A percentile compares a stretch with the other conserved stretches of the same genome.
Conservation (phyloP, 2,888 invertebrate species). For the Ectropis crepuscularia region DNA sequence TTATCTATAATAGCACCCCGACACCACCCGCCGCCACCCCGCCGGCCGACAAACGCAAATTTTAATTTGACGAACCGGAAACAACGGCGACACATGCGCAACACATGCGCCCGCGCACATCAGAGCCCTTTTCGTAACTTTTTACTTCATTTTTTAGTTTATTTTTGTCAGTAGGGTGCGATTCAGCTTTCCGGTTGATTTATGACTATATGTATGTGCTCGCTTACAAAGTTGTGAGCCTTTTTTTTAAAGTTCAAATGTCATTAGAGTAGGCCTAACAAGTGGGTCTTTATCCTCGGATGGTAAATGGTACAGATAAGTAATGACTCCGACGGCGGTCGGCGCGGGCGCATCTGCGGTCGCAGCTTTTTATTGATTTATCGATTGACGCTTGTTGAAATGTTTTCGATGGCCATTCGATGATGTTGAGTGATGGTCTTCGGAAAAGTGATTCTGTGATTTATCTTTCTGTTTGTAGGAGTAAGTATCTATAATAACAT, state of each 20-base stretch:
- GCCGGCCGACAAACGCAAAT: slow-evolving; percentile 66
- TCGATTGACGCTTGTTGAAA: slow-evolving; percentile 65
- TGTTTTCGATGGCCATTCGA: slow-evolving; percentile 43
- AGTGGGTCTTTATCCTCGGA: slow-evolving; percentile 68
- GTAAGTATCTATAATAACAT: slow-evolving; percentile 18
- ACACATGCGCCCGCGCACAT: slow-evolving; percentile 75
- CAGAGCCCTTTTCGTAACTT: slow-evolving; percentile 69
- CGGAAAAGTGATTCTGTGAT: slow-evolving; percentile 40
- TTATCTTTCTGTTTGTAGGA: slow-evolving; percentile 30
- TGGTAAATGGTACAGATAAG: slow-evolving; percentile 64
- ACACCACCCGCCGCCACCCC: slow-evolving; percentile 24
- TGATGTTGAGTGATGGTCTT: slow-evolving; percentile 41
- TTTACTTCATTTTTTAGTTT: slow-evolving; percentile 61
- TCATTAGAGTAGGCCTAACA: slow-evolving; percentile 61
- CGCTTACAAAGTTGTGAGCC: slow-evolving; percentile 41
- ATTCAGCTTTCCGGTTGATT: slow-evolving; percentile 64
- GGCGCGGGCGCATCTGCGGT: slow-evolving; percentile 61
- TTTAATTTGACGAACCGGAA: slow-evolving; percentile 73
- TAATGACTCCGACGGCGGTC: slow-evolving; percentile 54
- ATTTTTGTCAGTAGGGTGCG: slow-evolving; percentile 65
- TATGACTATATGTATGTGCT: slow-evolving; percentile 50
- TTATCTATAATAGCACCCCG: slow-evolving; percentile 51
- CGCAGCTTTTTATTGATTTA: slow-evolving; percentile 61
- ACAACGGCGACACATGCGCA: slow-evolving; percentile 72
- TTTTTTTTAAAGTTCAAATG: slow-evolving; percentile 41